phyloP scores from a whole-genome alignment of 2,888 invertebrate species.

The Syrista parreyssii region DNA sequence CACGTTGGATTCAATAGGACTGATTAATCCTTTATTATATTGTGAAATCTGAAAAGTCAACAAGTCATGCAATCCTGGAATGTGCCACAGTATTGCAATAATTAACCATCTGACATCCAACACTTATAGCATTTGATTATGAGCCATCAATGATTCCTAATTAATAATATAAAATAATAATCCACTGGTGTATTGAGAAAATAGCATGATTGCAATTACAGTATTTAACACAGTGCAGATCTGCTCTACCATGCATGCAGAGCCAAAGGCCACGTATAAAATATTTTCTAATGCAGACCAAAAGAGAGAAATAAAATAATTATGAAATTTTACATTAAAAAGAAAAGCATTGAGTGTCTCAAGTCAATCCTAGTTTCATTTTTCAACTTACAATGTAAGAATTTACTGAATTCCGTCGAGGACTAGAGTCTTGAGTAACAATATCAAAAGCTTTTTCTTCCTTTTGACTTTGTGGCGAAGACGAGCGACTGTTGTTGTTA shows the following conservation, averaged over 20 bases:
- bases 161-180: neutral
- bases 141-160: neutral
- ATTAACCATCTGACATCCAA: neutral
- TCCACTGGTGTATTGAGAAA: neutral
- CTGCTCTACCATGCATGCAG: neutral
- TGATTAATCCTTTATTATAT: neutral
- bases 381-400: conserved; percentile 35
- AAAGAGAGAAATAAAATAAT: neutral
- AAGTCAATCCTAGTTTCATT: neutral
- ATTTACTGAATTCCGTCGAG: conserved; percentile 39
- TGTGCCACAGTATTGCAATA: neutral
- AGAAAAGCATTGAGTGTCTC: neutral
- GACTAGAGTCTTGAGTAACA: conserved; percentile 35
- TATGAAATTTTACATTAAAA: neutral
- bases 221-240: neutral
- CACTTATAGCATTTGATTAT: neutral
- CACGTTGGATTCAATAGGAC: neutral
- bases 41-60: neutral
- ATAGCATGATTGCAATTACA: neutral
- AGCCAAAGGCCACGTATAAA: neutral
- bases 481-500: conserved; percentile 27
- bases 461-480: conserved; percentile 30
- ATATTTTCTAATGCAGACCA: neutral
- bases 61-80: neutral
- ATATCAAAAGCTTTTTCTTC: conserved; percentile 48